Evolutionary conservation across 2,113 vertebrate genomes (phyloP).

Genomic region (Aix galericulata): DNA sequence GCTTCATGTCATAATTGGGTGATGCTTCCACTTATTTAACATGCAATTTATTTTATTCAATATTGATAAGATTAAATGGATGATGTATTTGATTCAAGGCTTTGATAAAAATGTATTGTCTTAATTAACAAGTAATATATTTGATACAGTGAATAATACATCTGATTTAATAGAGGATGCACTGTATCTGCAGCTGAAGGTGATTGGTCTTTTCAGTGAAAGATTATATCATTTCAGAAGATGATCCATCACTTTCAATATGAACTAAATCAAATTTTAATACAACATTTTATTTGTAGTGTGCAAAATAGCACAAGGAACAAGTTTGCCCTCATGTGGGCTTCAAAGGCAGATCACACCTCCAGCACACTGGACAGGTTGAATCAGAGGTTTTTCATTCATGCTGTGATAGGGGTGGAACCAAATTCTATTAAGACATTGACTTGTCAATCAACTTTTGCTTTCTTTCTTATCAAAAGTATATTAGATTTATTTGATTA

Average conservation of each 20-base stretch:
- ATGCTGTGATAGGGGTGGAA: background rate
- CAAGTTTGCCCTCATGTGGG: slow-evolving; percentile 81
- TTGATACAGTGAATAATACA: slow-evolving; percentile 70
- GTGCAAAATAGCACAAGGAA: slow-evolving; percentile 64
- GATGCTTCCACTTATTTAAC: slow-evolving; percentile 65
- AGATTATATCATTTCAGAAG: slow-evolving; percentile 71
- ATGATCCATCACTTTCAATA: slow-evolving; percentile 67
- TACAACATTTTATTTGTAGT: background rate
- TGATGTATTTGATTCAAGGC: slow-evolving; percentile 56
- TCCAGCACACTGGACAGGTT: background rate
- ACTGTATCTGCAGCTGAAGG: slow-evolving; percentile 69
- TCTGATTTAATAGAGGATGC: slow-evolving; percentile 67
- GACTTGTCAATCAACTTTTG: background rate
- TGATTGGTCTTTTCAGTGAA: slow-evolving; percentile 70
- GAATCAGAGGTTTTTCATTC: background rate
- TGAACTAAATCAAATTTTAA: slow-evolving; percentile 63
- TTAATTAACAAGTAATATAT: slow-evolving; percentile 74
- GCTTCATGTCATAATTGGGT: slow-evolving; percentile 49
- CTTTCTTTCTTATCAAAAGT: background rate
- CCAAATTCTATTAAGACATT: background rate
- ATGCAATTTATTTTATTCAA: slow-evolving; percentile 73
- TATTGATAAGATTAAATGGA: slow-evolving; percentile 67
- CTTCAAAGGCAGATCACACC: slow-evolving; percentile 68
- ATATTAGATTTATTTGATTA: background rate
- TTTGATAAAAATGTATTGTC: slow-evolving; percentile 53